Conservation (phyloP, 2,797 vertebrate species). For the Cygnus olor region DNA sequence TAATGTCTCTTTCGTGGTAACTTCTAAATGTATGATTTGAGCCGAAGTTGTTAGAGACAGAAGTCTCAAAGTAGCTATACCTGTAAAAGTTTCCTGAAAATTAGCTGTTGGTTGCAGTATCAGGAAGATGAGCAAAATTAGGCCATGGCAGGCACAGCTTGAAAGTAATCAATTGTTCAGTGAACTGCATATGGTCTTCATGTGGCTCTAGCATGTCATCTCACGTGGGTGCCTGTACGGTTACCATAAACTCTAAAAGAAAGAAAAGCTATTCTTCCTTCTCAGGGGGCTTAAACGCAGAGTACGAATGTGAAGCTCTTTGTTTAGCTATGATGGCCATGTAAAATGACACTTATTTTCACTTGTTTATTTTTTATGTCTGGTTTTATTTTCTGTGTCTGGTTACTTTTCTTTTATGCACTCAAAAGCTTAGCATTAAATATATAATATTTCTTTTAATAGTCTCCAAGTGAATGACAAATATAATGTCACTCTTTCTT, state of each 20-base stretch:
- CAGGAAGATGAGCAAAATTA: neutral
- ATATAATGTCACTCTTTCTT: neutral
- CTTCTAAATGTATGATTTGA: neutral
- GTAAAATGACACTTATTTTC: neutral
- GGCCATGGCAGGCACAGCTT: neutral
- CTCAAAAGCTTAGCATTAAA: neutral
- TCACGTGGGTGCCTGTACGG: fast-evolving
- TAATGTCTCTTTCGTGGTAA: neutral
- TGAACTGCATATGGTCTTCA: neutral
- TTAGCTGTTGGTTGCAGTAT: neutral
- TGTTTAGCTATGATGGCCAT: neutral
- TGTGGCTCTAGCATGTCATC: neutral
- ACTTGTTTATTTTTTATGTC: neutral
- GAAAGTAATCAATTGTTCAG: neutral
- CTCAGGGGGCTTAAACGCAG: neutral
- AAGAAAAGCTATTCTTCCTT: neutral
- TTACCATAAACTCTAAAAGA: neutral
- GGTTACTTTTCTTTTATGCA: neutral
- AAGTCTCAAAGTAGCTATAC: neutral
- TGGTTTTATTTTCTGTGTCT: neutral
- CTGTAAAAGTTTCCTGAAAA: neutral
- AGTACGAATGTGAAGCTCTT: neutral
- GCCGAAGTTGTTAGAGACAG: neutral
- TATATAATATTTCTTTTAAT: neutral
- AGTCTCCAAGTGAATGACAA: neutral